A percentile compares a stretch with the other conserved stretches of the same genome.
These are phyloP conservation scores for Mirza zaza DNA, from an alignment of 2,113 vertebrate species.

Conservation along the genomic window DNA sequence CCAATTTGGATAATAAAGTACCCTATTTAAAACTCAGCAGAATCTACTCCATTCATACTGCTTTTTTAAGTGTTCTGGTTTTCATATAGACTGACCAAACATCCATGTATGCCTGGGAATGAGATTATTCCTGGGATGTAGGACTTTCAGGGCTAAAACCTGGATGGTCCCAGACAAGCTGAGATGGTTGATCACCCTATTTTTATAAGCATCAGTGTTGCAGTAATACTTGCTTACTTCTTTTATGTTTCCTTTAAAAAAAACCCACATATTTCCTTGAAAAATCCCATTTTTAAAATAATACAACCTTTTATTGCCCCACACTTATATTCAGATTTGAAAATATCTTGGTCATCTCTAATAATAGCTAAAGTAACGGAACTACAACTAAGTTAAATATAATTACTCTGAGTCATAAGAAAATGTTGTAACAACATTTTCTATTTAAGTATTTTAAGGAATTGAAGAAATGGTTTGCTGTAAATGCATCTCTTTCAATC, in stretches of 20 bases:
- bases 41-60: not conserved
- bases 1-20: not conserved
- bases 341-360: not conserved
- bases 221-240: not conserved
- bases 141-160: not conserved
- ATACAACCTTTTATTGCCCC: not conserved
- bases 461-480: not conserved
- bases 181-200: not conserved
- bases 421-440: not conserved
- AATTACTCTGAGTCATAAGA: not conserved
- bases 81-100: not conserved
- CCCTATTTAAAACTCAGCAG: not conserved
- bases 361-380: not conserved
- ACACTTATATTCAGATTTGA: not conserved
- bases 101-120: not conserved
- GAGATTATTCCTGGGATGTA: not conserved
- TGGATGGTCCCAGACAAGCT: not conserved
- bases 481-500: not conserved
- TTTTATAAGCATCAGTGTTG: not conserved
- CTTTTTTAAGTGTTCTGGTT: not conserved
- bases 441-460: not conserved
- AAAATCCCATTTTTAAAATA: not conserved
- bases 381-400: not conserved
- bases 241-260: not conserved
- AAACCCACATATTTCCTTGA: too few species aligned